Conservation (phyloP, 2,113 vertebrate genomes). For the Nymphicus hollandicus region DNA sequence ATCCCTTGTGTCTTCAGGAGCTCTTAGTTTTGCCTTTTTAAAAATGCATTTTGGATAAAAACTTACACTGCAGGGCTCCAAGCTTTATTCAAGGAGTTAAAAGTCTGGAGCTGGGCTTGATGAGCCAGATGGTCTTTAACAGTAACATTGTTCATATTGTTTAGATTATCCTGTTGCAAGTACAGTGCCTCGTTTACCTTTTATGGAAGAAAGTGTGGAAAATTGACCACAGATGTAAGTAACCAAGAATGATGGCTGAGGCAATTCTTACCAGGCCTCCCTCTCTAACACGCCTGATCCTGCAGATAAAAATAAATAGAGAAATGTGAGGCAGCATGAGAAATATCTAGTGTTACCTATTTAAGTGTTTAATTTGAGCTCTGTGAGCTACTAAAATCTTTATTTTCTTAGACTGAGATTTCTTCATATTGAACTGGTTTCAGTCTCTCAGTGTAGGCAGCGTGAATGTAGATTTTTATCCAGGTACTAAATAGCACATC, state of each 20-base stretch:
- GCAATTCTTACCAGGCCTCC: constrained; percentile 76
- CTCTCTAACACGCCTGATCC: constrained; percentile 73
- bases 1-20: not conserved
- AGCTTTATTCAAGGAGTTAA: constrained; percentile 81
- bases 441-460: not conserved
- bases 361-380: constrained; percentile 70
- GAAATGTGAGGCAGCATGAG: constrained; percentile 62
- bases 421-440: constrained; percentile 49
- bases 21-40: not conserved
- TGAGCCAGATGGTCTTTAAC: constrained; percentile 81
- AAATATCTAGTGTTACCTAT: constrained; percentile 60
- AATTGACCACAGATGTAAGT: constrained; percentile 85
- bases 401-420: constrained; percentile 62
- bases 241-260: constrained; percentile 77
- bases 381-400: constrained; percentile 12
- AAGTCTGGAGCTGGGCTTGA: constrained; percentile 71
- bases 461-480: constrained; percentile 41
- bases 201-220: constrained; percentile 86
- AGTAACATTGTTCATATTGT: constrained; percentile 83
- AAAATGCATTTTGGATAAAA: constrained; percentile 24
- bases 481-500: constrained; percentile 55
- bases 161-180: constrained; percentile 84
- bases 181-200: constrained; percentile 82
- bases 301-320: constrained; percentile 78
- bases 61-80: not conserved